Conservation (phyloP, 2,888 invertebrate species). For the Drosophila kanekoi region DNA sequence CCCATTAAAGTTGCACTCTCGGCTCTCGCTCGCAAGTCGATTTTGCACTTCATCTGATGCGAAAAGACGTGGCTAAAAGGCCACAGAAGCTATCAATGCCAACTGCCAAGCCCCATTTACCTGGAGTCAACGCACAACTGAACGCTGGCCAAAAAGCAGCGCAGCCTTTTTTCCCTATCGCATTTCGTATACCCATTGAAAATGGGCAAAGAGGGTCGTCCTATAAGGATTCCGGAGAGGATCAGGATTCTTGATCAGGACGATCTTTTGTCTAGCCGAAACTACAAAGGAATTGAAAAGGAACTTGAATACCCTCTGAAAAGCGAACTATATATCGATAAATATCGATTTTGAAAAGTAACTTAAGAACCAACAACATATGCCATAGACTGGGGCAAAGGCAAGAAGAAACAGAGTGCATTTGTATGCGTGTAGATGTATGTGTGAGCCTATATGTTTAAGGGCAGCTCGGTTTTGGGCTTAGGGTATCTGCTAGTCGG, state of each 20-base stretch:
- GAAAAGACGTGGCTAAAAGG: constrained; percentile 43
- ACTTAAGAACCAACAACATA: too few relatives aligned
- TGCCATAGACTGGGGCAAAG: too few relatives aligned
- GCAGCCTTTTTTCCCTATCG: constrained; percentile 33
- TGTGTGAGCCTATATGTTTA: too few relatives aligned
- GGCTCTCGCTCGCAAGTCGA: constrained; percentile 21
- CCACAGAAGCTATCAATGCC: constrained; percentile 62
- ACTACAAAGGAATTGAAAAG: too few relatives aligned
- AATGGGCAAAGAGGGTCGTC: background rate
- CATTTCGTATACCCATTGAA: background rate
- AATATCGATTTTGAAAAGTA: background rate
- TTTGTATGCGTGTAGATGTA: too few relatives aligned
- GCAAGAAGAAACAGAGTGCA: too few relatives aligned
- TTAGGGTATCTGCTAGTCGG: background rate
- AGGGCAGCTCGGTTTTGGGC: too few relatives aligned
- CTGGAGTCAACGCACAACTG: constrained; percentile 41
- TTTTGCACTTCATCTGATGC: constrained; percentile 68
- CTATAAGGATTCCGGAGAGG: too few relatives aligned
- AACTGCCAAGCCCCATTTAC: constrained; percentile 63
- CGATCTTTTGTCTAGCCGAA: too few relatives aligned
- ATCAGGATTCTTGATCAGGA: too few relatives aligned
- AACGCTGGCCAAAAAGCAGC: constrained; percentile 61
- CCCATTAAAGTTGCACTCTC: constrained; percentile 49
- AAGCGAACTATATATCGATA: background rate
- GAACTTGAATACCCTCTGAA: too few relatives aligned